Conservation (phyloP, 2,113 vertebrate genomes). For the Murina feae region DNA sequence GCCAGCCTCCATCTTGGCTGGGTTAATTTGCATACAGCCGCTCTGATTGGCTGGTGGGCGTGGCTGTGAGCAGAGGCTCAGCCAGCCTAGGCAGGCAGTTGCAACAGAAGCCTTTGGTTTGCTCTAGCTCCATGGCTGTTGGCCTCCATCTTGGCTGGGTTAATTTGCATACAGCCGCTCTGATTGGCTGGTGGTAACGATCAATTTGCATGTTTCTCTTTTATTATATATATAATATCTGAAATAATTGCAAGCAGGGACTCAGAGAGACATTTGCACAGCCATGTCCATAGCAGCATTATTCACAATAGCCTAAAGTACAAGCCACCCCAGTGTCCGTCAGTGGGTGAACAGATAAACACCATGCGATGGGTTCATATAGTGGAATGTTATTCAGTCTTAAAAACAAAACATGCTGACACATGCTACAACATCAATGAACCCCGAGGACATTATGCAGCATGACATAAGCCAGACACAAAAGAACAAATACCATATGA, state of each 20-base stretch:
- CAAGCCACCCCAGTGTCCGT: not conserved
- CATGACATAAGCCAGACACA: not conserved
- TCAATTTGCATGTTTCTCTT: too few relatives aligned
- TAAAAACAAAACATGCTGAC: not conserved
- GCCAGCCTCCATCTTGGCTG: too few relatives aligned
- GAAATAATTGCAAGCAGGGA: not conserved
- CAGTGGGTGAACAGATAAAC: not conserved
- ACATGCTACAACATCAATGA: not conserved
- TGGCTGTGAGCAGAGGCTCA: too few relatives aligned
- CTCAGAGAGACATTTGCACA: not conserved
- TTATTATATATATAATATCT: too few relatives aligned
- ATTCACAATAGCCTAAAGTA: not conserved
- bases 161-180: too few relatives aligned
- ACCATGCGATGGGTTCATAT: not conserved
- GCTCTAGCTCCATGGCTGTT: too few relatives aligned
- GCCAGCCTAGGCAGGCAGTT: too few relatives aligned
- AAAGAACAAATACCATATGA: not conserved
- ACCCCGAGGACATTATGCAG: not conserved
- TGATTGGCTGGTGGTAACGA: too few relatives aligned
- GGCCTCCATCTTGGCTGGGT: too few relatives aligned
- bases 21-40: too few relatives aligned
- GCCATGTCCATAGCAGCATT: not conserved
- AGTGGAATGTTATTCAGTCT: not conserved
- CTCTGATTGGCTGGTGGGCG: too few relatives aligned
- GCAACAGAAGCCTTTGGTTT: too few relatives aligned